A percentile compares a stretch with the other conserved stretches of the same genome.
phyloP scores from a whole-genome alignment of 1,140 invertebrate genomes.

The Drosophila sulfurigaster region DNA sequence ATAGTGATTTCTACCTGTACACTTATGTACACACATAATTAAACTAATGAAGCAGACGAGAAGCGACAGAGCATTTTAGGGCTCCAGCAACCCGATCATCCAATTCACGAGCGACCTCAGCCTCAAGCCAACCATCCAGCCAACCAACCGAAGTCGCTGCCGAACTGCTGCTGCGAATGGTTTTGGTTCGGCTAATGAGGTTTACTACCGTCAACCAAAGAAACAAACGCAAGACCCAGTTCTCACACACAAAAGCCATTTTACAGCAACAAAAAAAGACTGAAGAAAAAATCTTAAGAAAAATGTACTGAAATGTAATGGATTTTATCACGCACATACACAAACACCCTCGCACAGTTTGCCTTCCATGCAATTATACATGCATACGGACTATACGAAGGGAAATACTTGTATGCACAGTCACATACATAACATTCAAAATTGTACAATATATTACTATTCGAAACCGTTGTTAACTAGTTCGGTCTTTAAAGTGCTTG shows the following conservation, averaged over 20 bases:
- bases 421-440: background rate
- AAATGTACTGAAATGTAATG: constrained; percentile 70
- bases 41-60: constrained; percentile 76
- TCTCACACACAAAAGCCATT: constrained; percentile 78
- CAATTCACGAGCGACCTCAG: constrained; percentile 17
- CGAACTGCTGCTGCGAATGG: constrained; percentile 33
- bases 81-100: constrained; percentile 16
- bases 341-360: constrained; percentile 27
- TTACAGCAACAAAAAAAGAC: constrained; percentile 42
- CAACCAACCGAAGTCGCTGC: constrained; percentile 25
- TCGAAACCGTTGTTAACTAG: background rate
- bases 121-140: background rate
- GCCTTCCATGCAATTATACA: constrained; percentile 21
- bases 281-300: constrained; percentile 58
- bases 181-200: constrained; percentile 74
- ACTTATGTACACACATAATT: constrained; percentile 59
- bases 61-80: constrained; percentile 18
- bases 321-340: constrained; percentile 78
- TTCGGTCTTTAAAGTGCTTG: constrained; percentile 2
- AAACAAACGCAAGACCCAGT: constrained; percentile 73
- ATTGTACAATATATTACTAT: constrained; percentile 8
- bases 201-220: constrained; percentile 62
- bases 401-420: background rate
- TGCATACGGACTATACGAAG: background rate
- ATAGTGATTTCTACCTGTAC: constrained; percentile 31